These are phyloP conservation scores for Microplitis mediator DNA, from an alignment of 1,140 invertebrate species.

Conservation along the genomic window DNA sequence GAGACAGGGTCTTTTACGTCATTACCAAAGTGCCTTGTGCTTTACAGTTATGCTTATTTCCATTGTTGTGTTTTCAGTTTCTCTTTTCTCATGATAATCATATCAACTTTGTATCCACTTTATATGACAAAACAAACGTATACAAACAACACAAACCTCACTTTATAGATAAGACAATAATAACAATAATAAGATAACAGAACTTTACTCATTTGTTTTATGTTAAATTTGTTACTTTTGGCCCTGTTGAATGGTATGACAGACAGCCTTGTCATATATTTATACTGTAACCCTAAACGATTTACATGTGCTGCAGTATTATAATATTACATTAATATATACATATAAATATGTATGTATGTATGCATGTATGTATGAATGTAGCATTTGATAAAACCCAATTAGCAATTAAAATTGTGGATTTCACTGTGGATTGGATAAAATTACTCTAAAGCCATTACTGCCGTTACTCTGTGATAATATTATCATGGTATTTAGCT, in stretches of 20 bases:
- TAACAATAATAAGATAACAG: no score
- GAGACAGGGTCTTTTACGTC: background rate
- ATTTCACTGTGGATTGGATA: constrained; percentile 30
- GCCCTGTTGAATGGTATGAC: no score
- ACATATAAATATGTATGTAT: no score
- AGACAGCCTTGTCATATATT: no score
- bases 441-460: constrained; percentile 3
- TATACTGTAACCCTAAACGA: no score
- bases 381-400: constrained; percentile 16
- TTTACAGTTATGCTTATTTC: background rate
- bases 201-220: no score
- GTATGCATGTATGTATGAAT: no score
- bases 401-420: constrained; percentile 50
- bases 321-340: constrained; percentile 7
- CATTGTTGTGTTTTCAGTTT: background rate
- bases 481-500: constrained; percentile 27
- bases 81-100: background rate
- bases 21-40: background rate
- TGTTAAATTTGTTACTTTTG: no score
- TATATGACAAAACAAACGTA: background rate
- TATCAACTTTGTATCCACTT: background rate
- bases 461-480: constrained; percentile 15
- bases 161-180: background rate
- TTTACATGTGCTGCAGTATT: no score
- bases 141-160: background rate